phyloP scores from a whole-genome alignment of 1,140 invertebrate species.

The Chironomus striatipennis region DNA sequence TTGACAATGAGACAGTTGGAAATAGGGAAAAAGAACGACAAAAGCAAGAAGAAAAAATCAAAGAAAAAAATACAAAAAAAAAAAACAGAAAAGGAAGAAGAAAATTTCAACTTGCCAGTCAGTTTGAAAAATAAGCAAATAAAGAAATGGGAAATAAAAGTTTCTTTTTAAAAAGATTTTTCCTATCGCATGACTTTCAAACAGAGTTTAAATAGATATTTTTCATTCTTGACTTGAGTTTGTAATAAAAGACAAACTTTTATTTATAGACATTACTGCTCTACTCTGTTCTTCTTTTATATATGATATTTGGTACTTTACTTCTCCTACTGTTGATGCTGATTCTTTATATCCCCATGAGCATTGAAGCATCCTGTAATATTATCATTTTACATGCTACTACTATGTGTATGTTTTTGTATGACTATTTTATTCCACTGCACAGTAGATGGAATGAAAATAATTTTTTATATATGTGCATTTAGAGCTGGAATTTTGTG shows the following conservation, averaged over 20 bases:
- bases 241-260: not conserved
- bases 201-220: conserved; percentile 21
- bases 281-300: not conserved
- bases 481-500: no score
- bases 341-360: not conserved
- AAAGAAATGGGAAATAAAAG: not conserved
- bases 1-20: not conserved
- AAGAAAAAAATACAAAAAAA: no score
- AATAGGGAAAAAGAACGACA: not conserved
- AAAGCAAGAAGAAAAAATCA: no score
- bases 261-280: conserved; percentile 19
- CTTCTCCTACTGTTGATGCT: not conserved
- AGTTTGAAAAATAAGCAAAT: not conserved
- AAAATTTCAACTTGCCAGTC: not conserved
- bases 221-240: conserved; percentile 21
- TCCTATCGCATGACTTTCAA: not conserved
- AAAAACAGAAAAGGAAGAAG: not conserved
- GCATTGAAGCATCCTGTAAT: not conserved
- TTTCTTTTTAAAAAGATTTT: not conserved
- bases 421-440: no score
- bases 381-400: not conserved
- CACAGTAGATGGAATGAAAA: no score
- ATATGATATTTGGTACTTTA: not conserved
- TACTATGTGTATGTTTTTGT: no score
- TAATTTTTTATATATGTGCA: no score